phyloP scores from a whole-genome alignment of 2,797 vertebrate species.

The Dromococcyx pavoninus region DNA sequence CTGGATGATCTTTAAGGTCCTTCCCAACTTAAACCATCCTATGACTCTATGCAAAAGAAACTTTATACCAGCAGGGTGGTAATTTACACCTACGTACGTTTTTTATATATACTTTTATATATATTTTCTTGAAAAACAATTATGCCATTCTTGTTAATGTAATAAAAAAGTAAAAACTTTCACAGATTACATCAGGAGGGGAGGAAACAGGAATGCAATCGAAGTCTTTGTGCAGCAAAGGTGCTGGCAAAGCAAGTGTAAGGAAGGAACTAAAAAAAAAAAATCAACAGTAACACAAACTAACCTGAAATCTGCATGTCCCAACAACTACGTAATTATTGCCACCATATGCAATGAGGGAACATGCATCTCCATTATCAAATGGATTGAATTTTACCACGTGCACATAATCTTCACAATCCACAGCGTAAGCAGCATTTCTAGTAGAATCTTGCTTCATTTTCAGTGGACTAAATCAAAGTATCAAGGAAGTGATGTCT shows the following conservation, averaged over 20 bases:
- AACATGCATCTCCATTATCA: constrained; percentile 82
- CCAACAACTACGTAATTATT: constrained; percentile 90
- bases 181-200: background rate
- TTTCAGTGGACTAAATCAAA: constrained; percentile 10
- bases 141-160: background rate
- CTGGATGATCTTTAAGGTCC: background rate
- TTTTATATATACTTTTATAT: background rate
- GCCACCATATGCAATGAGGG: constrained; percentile 91
- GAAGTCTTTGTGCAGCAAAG: background rate
- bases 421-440: constrained; percentile 85
- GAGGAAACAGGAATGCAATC: background rate
- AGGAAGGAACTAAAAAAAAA: background rate
- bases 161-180: background rate
- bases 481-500: background rate
- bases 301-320: constrained; percentile 90
- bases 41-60: background rate
- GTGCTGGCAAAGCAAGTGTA: background rate
- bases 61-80: background rate
- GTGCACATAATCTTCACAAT: constrained; percentile 92
- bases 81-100: background rate
- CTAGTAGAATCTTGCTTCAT: constrained; percentile 87
- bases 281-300: constrained; percentile 25
- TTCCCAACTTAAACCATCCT: background rate
- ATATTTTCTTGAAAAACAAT: background rate
- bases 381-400: constrained; percentile 96